Evolutionary conservation across 2,888 invertebrate species (phyloP), one percentile per base, ranked within the genome.

Genomic region (Auanema freiburgensis): DNA sequence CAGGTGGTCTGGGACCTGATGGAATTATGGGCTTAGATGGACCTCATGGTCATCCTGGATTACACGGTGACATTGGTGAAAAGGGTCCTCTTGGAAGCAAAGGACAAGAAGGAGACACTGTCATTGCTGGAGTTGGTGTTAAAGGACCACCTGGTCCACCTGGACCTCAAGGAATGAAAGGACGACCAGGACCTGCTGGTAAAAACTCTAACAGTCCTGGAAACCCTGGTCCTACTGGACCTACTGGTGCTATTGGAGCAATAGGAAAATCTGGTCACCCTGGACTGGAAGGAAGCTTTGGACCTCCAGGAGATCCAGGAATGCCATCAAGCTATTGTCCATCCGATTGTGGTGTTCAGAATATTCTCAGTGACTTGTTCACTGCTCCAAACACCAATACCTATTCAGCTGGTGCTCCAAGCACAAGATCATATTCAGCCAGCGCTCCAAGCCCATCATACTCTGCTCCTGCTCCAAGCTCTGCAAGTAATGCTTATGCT

Each of bases 281-380:
- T 23, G 81, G 81, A 16, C 68, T 74, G 65, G 74, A 76, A 51
- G 81, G 81, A 59, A 76, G 71, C 12, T 66, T 69, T 55, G 81
- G 81, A 41, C 75, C 79, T 44, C 79, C 79, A 43, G 81, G 81
- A 68, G 80, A 81, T 49, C 78, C 81, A 54, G 76, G 76, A 33
- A 55, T 73, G 2, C 74, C 76, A 11, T 68, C 69, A 21, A 57
- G 71, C 1, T 76, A 76, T 49, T 76, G 76, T 53, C 76, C 74
- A 11, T 71, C 74, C 0, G 76, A 76, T 59, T 76, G 76, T 59
- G 76, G 76, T n/a, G 72, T 75, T 16, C 71, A 73, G 50, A 71
- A 63, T 18, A 73, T 73, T 33, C 65, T 73, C 41, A 61, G 69
- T 1, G 71, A 71, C 44, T 53, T 69, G 43, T 43, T 54, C 54